Evolutionary conservation across 2,113 vertebrate genomes (phyloP).

Genomic region (Hepsetus odoe): DNA sequence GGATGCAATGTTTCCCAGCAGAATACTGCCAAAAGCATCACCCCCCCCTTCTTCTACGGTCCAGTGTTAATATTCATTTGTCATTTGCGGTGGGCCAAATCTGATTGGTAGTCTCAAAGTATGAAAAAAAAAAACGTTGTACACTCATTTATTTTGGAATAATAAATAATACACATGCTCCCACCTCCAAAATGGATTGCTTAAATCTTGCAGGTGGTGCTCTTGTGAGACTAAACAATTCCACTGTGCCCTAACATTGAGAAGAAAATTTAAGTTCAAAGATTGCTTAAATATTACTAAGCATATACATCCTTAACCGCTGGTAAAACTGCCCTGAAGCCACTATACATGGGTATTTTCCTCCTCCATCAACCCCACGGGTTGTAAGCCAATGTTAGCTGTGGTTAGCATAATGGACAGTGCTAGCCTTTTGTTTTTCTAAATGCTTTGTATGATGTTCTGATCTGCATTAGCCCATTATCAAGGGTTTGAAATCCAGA

Average conservation of each 20-base stretch:
- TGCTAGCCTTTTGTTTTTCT: slow-evolving; percentile 41
- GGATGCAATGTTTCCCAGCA: no score
- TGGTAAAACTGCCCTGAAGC: background rate
- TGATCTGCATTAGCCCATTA: slow-evolving; percentile 69
- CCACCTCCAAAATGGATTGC: background rate
- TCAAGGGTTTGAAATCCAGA: slow-evolving; percentile 75
- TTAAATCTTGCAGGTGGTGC: background rate
- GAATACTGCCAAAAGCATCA: no score
- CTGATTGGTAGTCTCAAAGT: background rate
- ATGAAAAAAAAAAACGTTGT: background rate
- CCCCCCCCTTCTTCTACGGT: no score
- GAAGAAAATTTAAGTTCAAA: background rate
- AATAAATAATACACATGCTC: background rate
- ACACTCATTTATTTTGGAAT: background rate
- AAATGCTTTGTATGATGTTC: slow-evolving; percentile 57
- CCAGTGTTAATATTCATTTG: no score
- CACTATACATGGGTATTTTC: background rate
- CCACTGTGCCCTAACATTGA: background rate
- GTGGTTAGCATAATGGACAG: slow-evolving; percentile 18
- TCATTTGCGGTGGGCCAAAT: no score
- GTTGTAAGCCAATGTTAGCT: background rate
- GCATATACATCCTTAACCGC: background rate
- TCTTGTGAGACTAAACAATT: background rate
- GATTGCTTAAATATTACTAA: background rate
- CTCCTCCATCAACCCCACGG: background rate